Base-by-base conservation (phyloP, 2,888 invertebrate species). In the Macropis europaea region DNA sequence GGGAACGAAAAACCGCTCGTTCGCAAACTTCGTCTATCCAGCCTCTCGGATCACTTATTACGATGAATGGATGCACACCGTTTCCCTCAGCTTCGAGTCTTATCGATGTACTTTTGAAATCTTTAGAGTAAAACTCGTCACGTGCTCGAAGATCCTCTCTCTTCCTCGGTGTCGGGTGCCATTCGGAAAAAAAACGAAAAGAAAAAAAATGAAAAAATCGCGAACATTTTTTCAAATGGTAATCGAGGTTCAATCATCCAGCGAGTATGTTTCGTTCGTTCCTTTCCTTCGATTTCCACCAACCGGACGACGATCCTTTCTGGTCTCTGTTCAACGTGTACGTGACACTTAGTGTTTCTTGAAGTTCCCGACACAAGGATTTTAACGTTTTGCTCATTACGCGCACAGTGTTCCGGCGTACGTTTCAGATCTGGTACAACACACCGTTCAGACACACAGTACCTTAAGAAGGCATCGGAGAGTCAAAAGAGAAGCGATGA, bases 41-140 rank as follows among this genome's bases (percentile, higher is more conserved):
- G 60, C 73, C 67, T 81, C 72, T 81, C 72, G 52, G 48, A 81
- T 76, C 68, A 52, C 48, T 72, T 61, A 59, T 34, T 43, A 62
- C 43, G 73, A 72, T 76, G 68, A 81, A 81, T 81, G 73, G 82
- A 76, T 61, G 69, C 80, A 71, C 69, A 69, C 67, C 76, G 76
- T 78, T 78, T 64, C 62, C 70, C 66, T 68, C 66, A 69, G 80
- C 81, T 82, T 79, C 48, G 36, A 76, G 56, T 63, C 52, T 62
- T 62, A 62, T 67, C 30, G 43, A 60, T 70, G 70, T 74, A 63
- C 62, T 47, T 67, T 63, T 42, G 45, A 32, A 56, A 52, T 48
- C 45, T 74, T 30, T 66, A 50, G 24, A 45, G 19, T 24, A 47
- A 26, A 24, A 42, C 56, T 52, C 24, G n/a, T 47, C 56, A 24